phyloP scores from a whole-genome alignment of 1,140 invertebrate species.

The Achroia grisella region DNA sequence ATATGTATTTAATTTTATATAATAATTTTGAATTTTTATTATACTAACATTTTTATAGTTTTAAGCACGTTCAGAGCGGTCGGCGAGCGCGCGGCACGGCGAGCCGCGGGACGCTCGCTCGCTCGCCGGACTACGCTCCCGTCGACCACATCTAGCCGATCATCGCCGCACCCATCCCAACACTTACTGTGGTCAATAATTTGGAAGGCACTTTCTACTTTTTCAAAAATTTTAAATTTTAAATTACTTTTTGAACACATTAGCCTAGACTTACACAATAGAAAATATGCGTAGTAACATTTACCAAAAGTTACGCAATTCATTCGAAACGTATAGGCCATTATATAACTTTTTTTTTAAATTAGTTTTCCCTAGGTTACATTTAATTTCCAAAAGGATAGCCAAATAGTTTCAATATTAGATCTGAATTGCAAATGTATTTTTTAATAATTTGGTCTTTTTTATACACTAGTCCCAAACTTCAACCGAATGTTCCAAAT shows the following conservation, averaged over 20 bases:
- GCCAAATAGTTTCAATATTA: constrained; percentile 69
- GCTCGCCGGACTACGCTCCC: constrained; percentile 15
- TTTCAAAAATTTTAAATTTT: constrained; percentile 62
- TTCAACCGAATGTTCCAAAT: constrained; percentile 66
- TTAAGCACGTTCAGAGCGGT: constrained; percentile 52
- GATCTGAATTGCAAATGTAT: constrained; percentile 59
- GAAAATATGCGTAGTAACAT: constrained; percentile 73
- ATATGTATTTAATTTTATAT: constrained; percentile 70
- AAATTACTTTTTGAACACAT: constrained; percentile 70
- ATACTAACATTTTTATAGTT: constrained; percentile 58
- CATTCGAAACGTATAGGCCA: constrained; percentile 68
- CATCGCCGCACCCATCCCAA: constrained; percentile 62
- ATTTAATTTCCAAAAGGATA: constrained; percentile 68
- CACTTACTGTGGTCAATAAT: constrained; percentile 72
- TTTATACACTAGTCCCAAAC: constrained; percentile 69
- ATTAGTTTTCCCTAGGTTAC: constrained; percentile 54
- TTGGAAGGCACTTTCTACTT: constrained; percentile 73
- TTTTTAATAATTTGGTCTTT: constrained; percentile 67
- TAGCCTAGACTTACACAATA: constrained; percentile 72
- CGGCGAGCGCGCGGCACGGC: constrained; percentile 28
- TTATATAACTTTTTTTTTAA: constrained; percentile 53
- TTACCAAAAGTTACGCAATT: constrained; percentile 71
- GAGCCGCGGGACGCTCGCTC: constrained; percentile 4
- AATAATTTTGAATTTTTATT: constrained; percentile 72
- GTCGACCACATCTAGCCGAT: constrained; percentile 35